phyloP scores from a whole-genome alignment of 2,797 vertebrate species.

The Lemur catta region DNA sequence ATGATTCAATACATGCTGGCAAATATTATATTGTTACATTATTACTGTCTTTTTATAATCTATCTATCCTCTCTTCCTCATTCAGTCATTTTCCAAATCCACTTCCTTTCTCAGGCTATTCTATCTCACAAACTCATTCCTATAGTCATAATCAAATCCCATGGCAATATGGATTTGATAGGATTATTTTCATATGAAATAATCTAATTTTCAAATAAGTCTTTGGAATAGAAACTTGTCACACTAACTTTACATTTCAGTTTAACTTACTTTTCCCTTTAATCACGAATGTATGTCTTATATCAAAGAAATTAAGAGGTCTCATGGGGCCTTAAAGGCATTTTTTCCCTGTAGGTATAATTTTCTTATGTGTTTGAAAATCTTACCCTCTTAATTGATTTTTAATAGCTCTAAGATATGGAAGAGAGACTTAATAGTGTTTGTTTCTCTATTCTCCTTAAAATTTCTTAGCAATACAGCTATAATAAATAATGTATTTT shows the following conservation, averaged over 20 bases:
- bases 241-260: background rate
- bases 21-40: background rate
- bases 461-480: background rate
- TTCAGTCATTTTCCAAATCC: background rate
- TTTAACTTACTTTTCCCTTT: background rate
- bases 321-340: background rate
- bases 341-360: background rate
- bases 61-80: background rate
- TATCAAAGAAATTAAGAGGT: background rate
- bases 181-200: background rate
- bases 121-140: background rate
- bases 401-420: background rate
- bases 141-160: background rate
- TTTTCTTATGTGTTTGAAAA: background rate
- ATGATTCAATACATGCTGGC: background rate
- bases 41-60: background rate
- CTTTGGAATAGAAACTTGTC: background rate
- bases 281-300: background rate
- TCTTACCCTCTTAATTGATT: background rate
- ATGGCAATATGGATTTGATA: background rate
- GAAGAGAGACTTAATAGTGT: background rate
- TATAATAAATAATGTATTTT: background rate
- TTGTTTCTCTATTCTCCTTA: background rate
- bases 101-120: background rate
- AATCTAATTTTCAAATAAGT: background rate